Percentiles rank a stretch among this genome's conserved stretches.
These are phyloP conservation scores for Atopsyche davidsoni DNA, from an alignment of 1,140 invertebrate genomes.

Conservation along the genomic window DNA sequence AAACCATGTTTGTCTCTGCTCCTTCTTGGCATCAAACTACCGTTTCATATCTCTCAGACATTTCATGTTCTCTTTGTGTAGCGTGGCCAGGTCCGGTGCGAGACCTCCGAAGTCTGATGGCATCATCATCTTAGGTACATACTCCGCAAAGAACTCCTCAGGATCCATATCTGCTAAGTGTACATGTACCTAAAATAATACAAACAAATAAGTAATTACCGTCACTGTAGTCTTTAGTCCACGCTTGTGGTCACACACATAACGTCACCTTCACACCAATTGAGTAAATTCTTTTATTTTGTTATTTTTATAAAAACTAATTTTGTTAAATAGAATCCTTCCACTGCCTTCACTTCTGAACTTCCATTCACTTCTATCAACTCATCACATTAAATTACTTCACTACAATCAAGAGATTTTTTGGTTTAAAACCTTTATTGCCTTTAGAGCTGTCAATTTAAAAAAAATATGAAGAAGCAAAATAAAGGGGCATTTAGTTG, in stretches of 20 bases:
- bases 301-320: too few relatives aligned
- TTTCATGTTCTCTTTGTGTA: slow-evolving; percentile 41
- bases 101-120: slow-evolving; percentile 40
- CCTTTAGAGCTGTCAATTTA: neutral
- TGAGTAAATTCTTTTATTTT: too few relatives aligned
- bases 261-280: too few relatives aligned
- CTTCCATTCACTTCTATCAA: neutral
- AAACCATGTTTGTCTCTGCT: too few relatives aligned
- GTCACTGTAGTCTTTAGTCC: too few relatives aligned
- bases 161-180: slow-evolving; percentile 40
- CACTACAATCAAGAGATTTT: neutral
- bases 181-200: slow-evolving; percentile 42
- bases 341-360: too few relatives aligned
- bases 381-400: neutral
- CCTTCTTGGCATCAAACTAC: slow-evolving; percentile 34
- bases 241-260: too few relatives aligned
- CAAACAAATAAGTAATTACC: too few relatives aligned
- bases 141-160: slow-evolving; percentile 39
- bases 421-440: neutral
- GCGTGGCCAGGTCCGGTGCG: slow-evolving; percentile 36
- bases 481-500: too few relatives aligned
- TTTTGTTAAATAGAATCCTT: too few relatives aligned
- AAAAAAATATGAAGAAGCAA: neutral
- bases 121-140: slow-evolving; percentile 35
- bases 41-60: slow-evolving; percentile 34